Conservation (phyloP, 2,797 vertebrate species). For the Chaunax sp. region DNA sequence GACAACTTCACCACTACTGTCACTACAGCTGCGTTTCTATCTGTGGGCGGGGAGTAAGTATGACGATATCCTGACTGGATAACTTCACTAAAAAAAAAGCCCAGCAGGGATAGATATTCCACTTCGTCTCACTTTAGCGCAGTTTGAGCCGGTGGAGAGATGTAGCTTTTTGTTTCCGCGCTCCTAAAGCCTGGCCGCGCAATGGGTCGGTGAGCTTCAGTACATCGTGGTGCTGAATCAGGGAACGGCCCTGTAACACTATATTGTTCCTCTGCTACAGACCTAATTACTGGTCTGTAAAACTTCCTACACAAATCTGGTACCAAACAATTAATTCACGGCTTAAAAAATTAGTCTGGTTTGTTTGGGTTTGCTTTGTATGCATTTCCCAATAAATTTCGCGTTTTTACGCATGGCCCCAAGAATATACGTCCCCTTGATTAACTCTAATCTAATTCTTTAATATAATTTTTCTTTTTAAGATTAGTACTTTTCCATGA, state of each 20-base stretch:
- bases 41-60: conserved; percentile 19
- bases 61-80: conserved; percentile 8
- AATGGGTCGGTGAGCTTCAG: conserved; percentile 1
- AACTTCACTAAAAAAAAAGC: conserved; percentile 23
- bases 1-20: conserved; percentile 36
- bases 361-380: background rate
- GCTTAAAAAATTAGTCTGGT: background rate
- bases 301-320: background rate
- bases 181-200: conserved; percentile 9
- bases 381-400: conserved; percentile 13
- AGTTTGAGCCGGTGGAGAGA: background rate
- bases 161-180: too few relatives aligned
- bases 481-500: background rate
- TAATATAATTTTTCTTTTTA: background rate
- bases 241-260: conserved; percentile 2
- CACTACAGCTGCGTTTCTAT: conserved; percentile 10
- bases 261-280: background rate
- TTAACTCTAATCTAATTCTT: background rate
- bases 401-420: conserved; percentile 56
- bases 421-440: conserved; percentile 18
- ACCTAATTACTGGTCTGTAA: background rate
- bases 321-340: background rate
- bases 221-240: conserved; percentile 55
- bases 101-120: background rate
- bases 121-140: background rate